phyloP scores from a whole-genome alignment of 1,140 invertebrate genomes.

The Halesus radiatus region DNA sequence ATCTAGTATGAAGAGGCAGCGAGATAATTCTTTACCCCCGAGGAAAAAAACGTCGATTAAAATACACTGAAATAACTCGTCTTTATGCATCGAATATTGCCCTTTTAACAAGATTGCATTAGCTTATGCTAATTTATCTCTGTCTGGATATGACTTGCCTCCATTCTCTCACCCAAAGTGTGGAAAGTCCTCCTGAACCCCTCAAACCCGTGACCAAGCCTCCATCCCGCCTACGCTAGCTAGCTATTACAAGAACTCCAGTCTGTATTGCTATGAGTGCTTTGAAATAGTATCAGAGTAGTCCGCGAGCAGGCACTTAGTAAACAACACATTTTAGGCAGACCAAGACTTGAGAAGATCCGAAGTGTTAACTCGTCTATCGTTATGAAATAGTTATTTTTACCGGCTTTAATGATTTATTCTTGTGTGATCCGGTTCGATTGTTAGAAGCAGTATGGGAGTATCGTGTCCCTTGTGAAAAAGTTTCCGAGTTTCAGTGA shows the following conservation, averaged over 20 bases:
- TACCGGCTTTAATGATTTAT: too few relatives aligned
- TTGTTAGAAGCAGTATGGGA: background rate
- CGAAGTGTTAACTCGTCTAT: too few relatives aligned
- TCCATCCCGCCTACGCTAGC: conserved; percentile 2
- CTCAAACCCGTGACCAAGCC: conserved; percentile 17
- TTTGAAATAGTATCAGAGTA: too few relatives aligned
- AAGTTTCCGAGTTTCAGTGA: conserved; percentile 19
- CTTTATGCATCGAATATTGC: background rate
- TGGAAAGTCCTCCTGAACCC: background rate
- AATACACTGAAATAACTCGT: background rate
- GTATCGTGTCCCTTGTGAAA: background rate
- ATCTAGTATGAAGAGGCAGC: background rate
- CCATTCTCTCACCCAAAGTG: background rate
- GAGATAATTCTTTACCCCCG: background rate
- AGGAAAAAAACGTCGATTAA: background rate
- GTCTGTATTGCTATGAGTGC: too few relatives aligned
- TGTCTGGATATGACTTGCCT: background rate
- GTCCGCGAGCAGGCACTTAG: background rate
- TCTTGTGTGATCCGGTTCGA: too few relatives aligned
- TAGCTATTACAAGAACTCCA: too few relatives aligned
- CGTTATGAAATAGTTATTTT: too few relatives aligned
- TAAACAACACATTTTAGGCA: too few relatives aligned
- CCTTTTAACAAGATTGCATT: background rate
- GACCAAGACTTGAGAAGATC: too few relatives aligned
- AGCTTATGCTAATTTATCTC: background rate